Percentiles rank a stretch among this genome's conserved stretches.
Conservation (phyloP, 2,888 invertebrate genomes). For the Callinectes sapidus region DNA sequence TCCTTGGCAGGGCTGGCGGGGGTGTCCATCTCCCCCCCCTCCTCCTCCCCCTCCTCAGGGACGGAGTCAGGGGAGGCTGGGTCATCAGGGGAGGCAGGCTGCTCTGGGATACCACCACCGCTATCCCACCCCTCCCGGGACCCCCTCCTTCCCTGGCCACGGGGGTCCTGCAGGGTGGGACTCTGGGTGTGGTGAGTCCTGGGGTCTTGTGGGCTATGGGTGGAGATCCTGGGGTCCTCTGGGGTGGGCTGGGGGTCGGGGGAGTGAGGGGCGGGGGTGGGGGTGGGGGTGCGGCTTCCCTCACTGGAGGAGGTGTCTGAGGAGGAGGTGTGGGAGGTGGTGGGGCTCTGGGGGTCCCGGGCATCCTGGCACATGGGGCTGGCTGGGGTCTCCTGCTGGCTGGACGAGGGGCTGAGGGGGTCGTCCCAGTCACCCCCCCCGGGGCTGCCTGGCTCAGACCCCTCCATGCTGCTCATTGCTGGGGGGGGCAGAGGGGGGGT, state of each 20-base stretch:
- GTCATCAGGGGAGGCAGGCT: neutral
- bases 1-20: conserved; percentile 28
- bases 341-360: neutral
- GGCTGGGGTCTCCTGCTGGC: conserved; percentile 29
- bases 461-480: conserved; percentile 67
- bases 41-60: neutral
- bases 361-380: conserved; percentile 27
- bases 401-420: conserved; percentile 47
- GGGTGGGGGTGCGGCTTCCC: neutral
- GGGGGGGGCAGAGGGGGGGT: too few species aligned
- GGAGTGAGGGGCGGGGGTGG: neutral
- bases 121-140: neutral
- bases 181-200: conserved; percentile 1
- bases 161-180: neutral
- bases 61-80: conserved; percentile 4
- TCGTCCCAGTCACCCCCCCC: conserved; percentile 53
- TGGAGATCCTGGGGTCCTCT: neutral
- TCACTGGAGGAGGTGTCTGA: neutral
- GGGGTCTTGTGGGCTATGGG: conserved; percentile 25
- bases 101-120: neutral
- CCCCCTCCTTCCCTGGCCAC: neutral
- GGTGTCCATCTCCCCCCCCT: neutral
- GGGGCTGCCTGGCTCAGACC: conserved; percentile 49
- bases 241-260: neutral
- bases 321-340: neutral